Percentiles rank a stretch among this genome's conserved stretches.
phyloP scores from a whole-genome alignment of 2,797 vertebrate genomes.

The Chaenodraco wilsoni region DNA sequence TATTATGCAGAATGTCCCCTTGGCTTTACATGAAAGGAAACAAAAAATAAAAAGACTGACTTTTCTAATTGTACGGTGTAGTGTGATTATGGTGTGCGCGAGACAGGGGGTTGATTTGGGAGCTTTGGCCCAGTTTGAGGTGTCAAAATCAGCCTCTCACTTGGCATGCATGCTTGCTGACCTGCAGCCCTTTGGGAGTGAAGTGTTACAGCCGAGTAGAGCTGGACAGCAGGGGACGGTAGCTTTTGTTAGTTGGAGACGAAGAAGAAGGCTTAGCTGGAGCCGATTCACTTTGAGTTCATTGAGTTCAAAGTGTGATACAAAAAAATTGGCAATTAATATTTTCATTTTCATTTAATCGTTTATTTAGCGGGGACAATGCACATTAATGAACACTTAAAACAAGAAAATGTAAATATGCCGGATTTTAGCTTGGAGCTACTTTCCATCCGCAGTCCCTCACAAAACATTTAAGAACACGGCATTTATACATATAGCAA shows the following conservation, averaged over 20 bases:
- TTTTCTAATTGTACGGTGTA: constrained; percentile 8
- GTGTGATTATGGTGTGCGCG: not conserved
- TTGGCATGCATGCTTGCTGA: constrained; percentile 49
- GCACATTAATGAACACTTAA: too few species aligned
- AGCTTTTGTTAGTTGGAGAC: constrained; percentile 25
- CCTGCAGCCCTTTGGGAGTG: constrained; percentile 41
- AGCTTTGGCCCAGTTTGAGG: constrained; percentile 29
- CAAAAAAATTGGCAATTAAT: not conserved
- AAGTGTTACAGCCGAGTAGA: constrained; percentile 39
- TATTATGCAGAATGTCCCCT: constrained; percentile 15
- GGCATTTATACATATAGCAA: too few species aligned
- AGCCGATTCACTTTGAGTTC: constrained; percentile 32
- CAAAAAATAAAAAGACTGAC: constrained; percentile 8
- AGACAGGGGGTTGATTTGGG: constrained; percentile 46
- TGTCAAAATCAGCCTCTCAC: constrained; percentile 50
- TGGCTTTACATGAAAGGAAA: constrained; percentile 24
- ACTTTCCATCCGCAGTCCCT: too few species aligned
- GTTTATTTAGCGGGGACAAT: too few species aligned
- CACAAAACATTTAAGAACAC: too few species aligned
- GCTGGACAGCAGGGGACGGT: constrained; percentile 38
- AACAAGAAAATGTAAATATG: too few species aligned
- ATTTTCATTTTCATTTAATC: too few species aligned
- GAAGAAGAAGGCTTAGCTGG: constrained; percentile 25
- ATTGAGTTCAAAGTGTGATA: constrained; percentile 41
- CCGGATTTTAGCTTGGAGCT: too few species aligned